phyloP scores from a whole-genome alignment of 2,113 vertebrate species.

The Poeciliopsis prolifica region DNA sequence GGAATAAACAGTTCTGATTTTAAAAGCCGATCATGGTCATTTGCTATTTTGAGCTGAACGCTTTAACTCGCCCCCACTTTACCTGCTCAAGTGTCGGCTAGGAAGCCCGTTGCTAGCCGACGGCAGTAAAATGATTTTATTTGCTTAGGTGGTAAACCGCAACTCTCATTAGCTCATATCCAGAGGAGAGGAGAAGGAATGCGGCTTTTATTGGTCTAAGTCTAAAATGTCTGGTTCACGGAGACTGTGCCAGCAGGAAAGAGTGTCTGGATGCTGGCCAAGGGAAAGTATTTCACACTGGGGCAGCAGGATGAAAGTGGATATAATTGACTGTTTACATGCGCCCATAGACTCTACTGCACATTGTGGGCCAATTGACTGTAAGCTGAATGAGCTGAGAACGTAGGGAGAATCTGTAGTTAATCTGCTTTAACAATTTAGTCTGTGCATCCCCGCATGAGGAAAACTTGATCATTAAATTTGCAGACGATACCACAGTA shows the following conservation, averaged over 20 bases:
- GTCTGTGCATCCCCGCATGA: background rate
- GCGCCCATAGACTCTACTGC: slow-evolving; percentile 6
- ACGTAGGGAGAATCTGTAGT: slow-evolving; percentile 18
- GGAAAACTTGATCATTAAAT: background rate
- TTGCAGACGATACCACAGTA: background rate
- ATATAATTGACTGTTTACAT: slow-evolving; percentile 29
- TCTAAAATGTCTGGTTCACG: slow-evolving; percentile 34
- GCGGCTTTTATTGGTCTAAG: slow-evolving; percentile 43
- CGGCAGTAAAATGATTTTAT: slow-evolving; percentile 34
- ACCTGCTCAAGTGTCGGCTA: slow-evolving; percentile 15
- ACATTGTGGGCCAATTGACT: slow-evolving; percentile 16
- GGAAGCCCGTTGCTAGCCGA: slow-evolving; percentile 4
- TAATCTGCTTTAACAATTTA: slow-evolving; percentile 31
- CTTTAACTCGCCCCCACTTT: slow-evolving; percentile 15
- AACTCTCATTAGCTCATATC: slow-evolving; percentile 57
- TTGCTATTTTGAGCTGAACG: background rate
- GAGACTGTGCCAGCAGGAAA: slow-evolving; percentile 37
- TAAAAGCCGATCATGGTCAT: slow-evolving; percentile 19
- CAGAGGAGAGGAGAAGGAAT: slow-evolving; percentile 34
- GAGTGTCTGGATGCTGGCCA: slow-evolving; percentile 50
- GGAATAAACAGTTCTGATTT: background rate
- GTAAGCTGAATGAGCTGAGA: slow-evolving; percentile 26
- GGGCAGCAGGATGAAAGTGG: slow-evolving; percentile 27
- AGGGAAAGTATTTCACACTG: slow-evolving; percentile 45
- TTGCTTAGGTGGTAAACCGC: slow-evolving; percentile 52